Evolutionary conservation across 1,140 invertebrate species (phyloP), one percentile per base, ranked within the genome.

Genomic region (Onthophagus taurus): DNA sequence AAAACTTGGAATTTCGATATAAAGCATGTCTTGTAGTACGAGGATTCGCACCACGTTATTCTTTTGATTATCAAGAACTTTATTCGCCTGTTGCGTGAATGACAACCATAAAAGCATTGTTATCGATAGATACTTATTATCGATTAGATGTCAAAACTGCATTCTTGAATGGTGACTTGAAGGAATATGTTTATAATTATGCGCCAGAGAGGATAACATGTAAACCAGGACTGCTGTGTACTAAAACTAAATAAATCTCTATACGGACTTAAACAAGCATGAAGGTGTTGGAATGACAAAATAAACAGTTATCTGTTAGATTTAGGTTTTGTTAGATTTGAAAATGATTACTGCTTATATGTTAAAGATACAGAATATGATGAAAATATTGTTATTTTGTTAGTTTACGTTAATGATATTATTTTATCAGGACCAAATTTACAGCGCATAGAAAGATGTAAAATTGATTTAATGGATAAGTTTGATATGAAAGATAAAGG

Each of bases 81-180:
- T 68, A 63, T 51, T 55, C 62, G 19, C 58, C 64, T 18, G 64
- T 68, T 9, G 51, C 51, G 0, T 49, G 52, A 38, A 54, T 53
- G 43, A 52, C 54, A 18, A 55, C 64, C 12, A 49, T 71, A 33
- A 52, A 68, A 54, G 46, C 60, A 29, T 16, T 70, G 9, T 36
- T 71, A 14, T 49, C 51, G 34, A 52, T 69, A 36, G 53, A 60
- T 31, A 58, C 55, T 5, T 30, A 57, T 31, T 20, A 62, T 18
- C 60, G 66, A 31, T 58, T 69, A 33, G 66, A 69, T 54, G 55
- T 69, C 1, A 65, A 62, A 45, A 61, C 63, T 42, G 67, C 67
- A 3, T 69, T 65, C 47, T 36, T 68, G 2, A 48, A 68, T 54
- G 65, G 64, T 6, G 36, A 61, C 11, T 31, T 68, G n/a, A 47